phyloP scores from a whole-genome alignment of 2,113 vertebrate species.

The Cervus canadensis region DNA sequence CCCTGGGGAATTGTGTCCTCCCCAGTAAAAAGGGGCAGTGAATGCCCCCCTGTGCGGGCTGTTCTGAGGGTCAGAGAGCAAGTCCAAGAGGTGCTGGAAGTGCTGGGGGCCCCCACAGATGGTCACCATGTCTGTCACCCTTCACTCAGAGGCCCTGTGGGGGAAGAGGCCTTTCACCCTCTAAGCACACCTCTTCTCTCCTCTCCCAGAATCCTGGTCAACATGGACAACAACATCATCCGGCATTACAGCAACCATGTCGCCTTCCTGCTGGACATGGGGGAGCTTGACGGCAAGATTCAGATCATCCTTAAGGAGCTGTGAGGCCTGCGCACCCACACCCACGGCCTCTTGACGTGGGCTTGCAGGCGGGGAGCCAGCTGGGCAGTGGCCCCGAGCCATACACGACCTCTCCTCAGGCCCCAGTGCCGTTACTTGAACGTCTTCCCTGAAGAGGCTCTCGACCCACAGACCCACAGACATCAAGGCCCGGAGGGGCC shows the following conservation, averaged over 20 bases:
- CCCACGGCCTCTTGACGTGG: neutral
- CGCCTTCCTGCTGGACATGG: conserved; percentile 93
- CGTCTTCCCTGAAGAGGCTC: neutral
- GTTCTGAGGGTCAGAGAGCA: neutral
- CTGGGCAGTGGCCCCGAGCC: neutral
- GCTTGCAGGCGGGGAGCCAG: neutral
- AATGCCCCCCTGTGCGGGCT: neutral
- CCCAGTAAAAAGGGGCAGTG: neutral
- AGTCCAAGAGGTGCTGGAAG: neutral
- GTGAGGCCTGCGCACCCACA: conserved; percentile 75
- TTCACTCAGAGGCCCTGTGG: neutral
- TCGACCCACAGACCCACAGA: neutral
- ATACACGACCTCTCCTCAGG: conserved; percentile 18
- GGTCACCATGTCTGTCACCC: neutral
- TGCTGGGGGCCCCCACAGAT: fast-evolving
- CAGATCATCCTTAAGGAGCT: conserved; percentile 95
- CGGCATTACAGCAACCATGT: conserved; percentile 98
- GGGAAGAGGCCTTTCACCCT: neutral
- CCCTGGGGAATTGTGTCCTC: neutral
- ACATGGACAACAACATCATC: conserved; percentile 99
- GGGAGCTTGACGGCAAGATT: conserved; percentile 87
- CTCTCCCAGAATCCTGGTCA: conserved; percentile 90
- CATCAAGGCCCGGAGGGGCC: neutral
- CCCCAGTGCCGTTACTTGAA: conserved; percentile 73
- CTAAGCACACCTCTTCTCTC: fast-evolving